Conservation (phyloP, 2,113 vertebrate genomes). For the Leptocoma aspasia region DNA sequence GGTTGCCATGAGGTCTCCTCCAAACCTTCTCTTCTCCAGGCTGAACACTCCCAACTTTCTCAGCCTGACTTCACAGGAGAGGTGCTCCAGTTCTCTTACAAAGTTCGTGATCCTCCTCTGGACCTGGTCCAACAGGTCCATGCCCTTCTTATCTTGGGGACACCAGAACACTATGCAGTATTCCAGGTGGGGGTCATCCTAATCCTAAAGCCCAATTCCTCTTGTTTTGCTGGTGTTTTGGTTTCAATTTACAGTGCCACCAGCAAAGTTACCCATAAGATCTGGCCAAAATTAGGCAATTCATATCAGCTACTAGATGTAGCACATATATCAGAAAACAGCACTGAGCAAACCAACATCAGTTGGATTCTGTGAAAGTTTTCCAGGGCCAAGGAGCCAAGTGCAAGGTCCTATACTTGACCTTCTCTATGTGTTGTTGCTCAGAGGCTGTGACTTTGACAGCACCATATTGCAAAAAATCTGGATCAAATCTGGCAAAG, state of each 20-base stretch:
- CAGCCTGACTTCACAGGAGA: neutral
- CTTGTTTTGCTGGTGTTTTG: neutral
- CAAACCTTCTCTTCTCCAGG: too few relatives aligned
- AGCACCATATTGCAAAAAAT: neutral
- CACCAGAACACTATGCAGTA: neutral
- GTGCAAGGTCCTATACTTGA: neutral
- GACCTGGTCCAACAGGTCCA: neutral
- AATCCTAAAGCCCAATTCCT: neutral
- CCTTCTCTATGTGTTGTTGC: neutral
- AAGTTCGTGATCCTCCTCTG: neutral
- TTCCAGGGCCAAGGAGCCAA: neutral
- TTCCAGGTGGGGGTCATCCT: neutral
- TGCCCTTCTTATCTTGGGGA: too few relatives aligned
- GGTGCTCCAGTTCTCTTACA: neutral
- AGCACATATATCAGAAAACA: neutral
- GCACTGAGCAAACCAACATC: neutral
- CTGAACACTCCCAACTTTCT: neutral
- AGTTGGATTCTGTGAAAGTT: neutral
- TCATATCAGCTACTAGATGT: neutral
- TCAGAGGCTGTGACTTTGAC: neutral
- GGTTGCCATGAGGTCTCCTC: neutral
- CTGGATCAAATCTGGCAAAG: conserved; percentile 47
- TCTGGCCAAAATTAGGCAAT: neutral
- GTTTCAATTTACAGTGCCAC: neutral
- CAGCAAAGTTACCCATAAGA: neutral